These are phyloP conservation scores for Napeogenes sylphis DNA, from an alignment of 2,888 invertebrate genomes.

Conservation along the genomic window DNA sequence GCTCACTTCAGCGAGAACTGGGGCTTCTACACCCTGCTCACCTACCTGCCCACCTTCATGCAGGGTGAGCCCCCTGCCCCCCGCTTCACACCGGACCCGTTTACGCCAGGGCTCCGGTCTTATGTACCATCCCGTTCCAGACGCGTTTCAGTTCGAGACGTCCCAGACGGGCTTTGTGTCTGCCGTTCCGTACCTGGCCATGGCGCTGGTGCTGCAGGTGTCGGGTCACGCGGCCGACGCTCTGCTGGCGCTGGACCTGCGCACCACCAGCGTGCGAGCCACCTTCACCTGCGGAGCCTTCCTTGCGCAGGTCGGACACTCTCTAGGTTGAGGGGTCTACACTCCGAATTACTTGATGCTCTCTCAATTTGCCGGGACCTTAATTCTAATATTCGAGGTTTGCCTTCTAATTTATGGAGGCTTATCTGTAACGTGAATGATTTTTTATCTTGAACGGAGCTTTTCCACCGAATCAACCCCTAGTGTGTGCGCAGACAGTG, in stretches of 20 bases:
- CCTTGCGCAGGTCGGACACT: conserved; percentile 53
- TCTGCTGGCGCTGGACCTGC: conserved; percentile 80
- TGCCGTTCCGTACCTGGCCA: conserved; percentile 91
- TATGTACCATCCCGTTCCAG: conserved; percentile 60
- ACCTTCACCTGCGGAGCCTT: conserved; percentile 72
- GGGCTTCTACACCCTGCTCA: conserved; percentile 92
- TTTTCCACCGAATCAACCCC: too few species aligned
- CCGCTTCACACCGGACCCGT: neutral
- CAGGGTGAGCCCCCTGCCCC: conserved; percentile 74
- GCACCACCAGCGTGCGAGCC: conserved; percentile 84
- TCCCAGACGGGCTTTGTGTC: conserved; percentile 89
- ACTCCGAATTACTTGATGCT: too few species aligned
- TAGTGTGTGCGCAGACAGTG: conserved; percentile 80
- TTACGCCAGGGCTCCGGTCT: neutral
- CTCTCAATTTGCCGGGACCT: too few species aligned
- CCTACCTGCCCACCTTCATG: conserved; percentile 89
- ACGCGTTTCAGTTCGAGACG: conserved; percentile 84
- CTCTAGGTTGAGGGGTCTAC: neutral
- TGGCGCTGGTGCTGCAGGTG: conserved; percentile 88
- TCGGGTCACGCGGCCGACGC: conserved; percentile 89
- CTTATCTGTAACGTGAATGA: too few species aligned
- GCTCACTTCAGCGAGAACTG: conserved; percentile 94
- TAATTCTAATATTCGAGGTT: too few species aligned
- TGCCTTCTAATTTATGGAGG: too few species aligned
- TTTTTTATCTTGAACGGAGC: too few species aligned